phyloP scores from a whole-genome alignment of 2,113 vertebrate species.

The Salminus brasiliensis region DNA sequence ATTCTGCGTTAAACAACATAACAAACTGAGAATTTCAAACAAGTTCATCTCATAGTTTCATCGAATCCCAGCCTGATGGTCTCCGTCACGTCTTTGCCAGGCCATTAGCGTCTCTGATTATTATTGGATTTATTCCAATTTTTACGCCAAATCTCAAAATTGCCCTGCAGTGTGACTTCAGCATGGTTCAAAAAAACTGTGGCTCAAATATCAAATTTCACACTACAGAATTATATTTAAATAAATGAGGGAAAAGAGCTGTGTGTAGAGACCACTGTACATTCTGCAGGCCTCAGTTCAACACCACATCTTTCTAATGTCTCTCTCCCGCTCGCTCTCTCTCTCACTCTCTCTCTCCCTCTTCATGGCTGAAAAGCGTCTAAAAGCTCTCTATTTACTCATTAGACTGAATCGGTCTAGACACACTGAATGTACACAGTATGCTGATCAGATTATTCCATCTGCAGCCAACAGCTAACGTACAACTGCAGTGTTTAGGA shows the following conservation, averaged over 20 bases:
- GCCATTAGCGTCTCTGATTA: background rate
- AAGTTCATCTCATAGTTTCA: constrained; percentile 99
- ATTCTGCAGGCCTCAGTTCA: background rate
- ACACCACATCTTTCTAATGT: background rate
- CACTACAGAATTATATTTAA: too few species aligned
- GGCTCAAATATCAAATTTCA: too few species aligned
- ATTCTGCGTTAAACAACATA: too few species aligned
- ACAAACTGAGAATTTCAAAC: constrained; percentile 98
- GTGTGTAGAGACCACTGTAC: too few species aligned
- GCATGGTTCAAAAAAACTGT: too few species aligned
- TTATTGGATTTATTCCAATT: too few species aligned
- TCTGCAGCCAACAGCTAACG: background rate
- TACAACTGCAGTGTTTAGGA: background rate
- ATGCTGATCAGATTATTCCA: background rate
- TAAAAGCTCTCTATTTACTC: background rate
- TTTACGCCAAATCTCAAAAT: too few species aligned
- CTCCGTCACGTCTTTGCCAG: constrained; percentile 93
- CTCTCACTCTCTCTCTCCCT: background rate
- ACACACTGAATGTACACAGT: background rate
- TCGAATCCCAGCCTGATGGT: constrained; percentile 98
- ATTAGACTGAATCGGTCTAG: background rate
- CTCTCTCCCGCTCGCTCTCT: background rate
- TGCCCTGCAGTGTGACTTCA: too few species aligned
- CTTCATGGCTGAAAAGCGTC: background rate
- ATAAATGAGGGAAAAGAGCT: too few species aligned